Evolutionary conservation across 2,797 vertebrate species (phyloP).

Genomic region (Neostethus bicornis): DNA sequence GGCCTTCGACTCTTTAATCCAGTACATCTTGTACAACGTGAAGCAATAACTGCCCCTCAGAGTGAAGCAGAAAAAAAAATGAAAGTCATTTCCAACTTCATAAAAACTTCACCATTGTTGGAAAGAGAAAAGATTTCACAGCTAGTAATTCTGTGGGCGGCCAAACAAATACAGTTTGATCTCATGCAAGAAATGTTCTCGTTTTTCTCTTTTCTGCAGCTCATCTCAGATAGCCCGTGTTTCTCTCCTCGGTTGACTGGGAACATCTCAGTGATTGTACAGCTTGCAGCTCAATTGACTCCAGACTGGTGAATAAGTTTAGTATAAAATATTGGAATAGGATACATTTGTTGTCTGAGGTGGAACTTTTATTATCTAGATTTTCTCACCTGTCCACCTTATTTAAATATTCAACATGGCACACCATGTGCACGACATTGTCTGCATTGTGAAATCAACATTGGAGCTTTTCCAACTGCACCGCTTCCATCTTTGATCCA

Average conservation of each 20-base stretch:
- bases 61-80: constrained; percentile 25
- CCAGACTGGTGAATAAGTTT: constrained; percentile 64
- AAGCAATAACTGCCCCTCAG: neutral
- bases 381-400: no score
- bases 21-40: neutral
- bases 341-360: constrained; percentile 34
- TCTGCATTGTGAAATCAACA: no score
- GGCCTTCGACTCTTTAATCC: no score
- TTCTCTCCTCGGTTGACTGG: constrained; percentile 47
- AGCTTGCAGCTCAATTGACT: constrained; percentile 60
- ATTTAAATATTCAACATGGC: no score
- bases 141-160: constrained; percentile 24
- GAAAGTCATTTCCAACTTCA: constrained; percentile 18
- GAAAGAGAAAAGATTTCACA: constrained; percentile 46
- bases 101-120: constrained; percentile 36
- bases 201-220: constrained; percentile 30
- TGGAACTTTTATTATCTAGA: constrained; percentile 43
- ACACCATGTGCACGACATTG: no score
- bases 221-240: constrained; percentile 13
- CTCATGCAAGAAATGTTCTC: constrained; percentile 21
- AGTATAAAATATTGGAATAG: constrained; percentile 69
- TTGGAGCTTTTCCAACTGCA: constrained; percentile 42
- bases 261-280: constrained; percentile 44
- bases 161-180: constrained; percentile 12
- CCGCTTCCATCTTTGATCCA: constrained; percentile 67